These are phyloP conservation scores for Brachyptera risi DNA, from an alignment of 2,888 invertebrate species.

Conservation along the genomic window DNA sequence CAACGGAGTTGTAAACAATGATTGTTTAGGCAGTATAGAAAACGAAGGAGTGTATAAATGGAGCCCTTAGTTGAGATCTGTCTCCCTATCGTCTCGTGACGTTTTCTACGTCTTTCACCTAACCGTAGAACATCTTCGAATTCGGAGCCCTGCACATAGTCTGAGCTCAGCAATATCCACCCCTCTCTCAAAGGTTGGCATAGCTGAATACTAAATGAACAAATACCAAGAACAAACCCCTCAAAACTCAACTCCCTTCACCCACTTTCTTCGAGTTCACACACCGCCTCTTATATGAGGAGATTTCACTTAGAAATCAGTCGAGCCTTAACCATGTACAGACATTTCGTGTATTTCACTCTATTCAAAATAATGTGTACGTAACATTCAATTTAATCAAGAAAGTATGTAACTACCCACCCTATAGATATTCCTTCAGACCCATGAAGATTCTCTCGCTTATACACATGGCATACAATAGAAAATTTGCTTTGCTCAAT, in stretches of 20 bases:
- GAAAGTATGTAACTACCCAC: background rate
- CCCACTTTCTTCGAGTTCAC: too few relatives aligned
- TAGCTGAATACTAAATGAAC: conserved; percentile 21
- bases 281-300: background rate
- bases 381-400: conserved; percentile 14
- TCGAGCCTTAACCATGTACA: conserved; percentile 4
- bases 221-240: conserved; percentile 20
- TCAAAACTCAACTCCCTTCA: background rate
- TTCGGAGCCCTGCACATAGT: background rate
- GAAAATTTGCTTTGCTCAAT: too few relatives aligned
- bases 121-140: conserved; percentile 5
- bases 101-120: conserved; percentile 1
- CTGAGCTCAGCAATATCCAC: conserved; percentile 20
- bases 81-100: background rate
- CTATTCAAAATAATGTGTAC: background rate
- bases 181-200: background rate
- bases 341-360: background rate
- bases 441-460: too few relatives aligned
- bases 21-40: conserved; percentile 10
- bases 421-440: too few relatives aligned
- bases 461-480: too few relatives aligned
- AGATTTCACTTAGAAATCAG: conserved; percentile 22
- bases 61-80: conserved; percentile 1
- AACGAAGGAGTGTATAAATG: conserved; percentile 2
- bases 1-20: too few relatives aligned